Conservation (phyloP, 2,113 vertebrate species). For the Macrotus californicus region DNA sequence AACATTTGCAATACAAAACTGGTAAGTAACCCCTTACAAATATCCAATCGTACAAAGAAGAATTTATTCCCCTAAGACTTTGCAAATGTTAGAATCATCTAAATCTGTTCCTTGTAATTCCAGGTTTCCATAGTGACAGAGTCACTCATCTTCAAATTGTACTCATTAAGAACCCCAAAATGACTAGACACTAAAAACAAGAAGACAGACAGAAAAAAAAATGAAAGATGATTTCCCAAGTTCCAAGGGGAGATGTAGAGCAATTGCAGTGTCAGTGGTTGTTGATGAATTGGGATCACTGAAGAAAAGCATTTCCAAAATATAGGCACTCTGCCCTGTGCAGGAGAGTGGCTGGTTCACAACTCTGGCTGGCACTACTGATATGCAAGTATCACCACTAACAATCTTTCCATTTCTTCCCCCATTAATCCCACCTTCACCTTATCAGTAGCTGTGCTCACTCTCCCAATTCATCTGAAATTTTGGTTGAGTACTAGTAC, state of each 20-base stretch:
- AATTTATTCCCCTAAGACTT: neutral
- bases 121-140: neutral
- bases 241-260: neutral
- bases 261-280: neutral
- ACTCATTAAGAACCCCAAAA: neutral
- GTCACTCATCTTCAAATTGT: neutral
- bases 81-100: neutral
- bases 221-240: neutral
- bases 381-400: too few relatives aligned
- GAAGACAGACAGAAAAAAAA: neutral
- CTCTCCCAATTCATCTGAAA: neutral
- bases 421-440: too few relatives aligned
- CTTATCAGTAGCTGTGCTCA: neutral
- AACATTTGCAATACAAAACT: conserved; percentile 3
- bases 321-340: neutral
- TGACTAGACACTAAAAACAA: neutral
- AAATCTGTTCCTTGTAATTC: neutral
- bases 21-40: neutral
- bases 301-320: neutral
- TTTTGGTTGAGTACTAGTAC: neutral
- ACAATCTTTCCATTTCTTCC: neutral
- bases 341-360: neutral
- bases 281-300: neutral
- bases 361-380: neutral
- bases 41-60: neutral